Evolutionary conservation across 2,797 vertebrate species (phyloP).

Genomic region (Garrulus glandarius): DNA sequence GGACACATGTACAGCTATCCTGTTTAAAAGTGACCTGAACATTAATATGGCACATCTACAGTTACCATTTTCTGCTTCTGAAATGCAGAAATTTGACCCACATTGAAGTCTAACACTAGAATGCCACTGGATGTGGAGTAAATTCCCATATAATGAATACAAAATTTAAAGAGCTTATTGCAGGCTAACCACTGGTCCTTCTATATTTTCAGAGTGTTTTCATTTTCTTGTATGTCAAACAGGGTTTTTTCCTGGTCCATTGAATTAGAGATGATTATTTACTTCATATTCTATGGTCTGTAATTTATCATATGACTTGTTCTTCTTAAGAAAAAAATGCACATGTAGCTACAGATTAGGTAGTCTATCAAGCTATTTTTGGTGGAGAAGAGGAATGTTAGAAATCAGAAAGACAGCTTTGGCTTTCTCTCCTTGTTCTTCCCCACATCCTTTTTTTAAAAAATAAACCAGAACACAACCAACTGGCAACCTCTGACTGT

Average conservation of each 20-base stretch:
- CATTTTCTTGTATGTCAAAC: background rate
- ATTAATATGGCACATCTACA: background rate
- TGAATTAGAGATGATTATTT: background rate
- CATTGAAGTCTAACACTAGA: background rate
- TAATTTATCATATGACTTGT: background rate
- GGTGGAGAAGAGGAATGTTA: background rate
- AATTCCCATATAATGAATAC: background rate
- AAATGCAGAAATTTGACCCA: background rate
- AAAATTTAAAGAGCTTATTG: background rate
- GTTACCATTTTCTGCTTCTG: background rate
- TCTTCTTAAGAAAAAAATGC: background rate
- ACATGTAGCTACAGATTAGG: background rate
- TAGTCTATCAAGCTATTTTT: background rate
- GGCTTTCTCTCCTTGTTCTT: background rate
- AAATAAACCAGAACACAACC: background rate
- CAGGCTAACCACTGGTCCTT: background rate
- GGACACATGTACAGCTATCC: background rate
- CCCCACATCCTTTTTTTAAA: accelerated
- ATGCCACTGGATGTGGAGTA: background rate
- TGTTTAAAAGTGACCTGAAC: background rate
- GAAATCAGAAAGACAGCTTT: background rate
- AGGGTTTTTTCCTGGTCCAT: background rate
- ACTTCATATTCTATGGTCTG: background rate
- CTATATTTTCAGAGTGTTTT: background rate
- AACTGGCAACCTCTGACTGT: background rate